These are phyloP conservation scores for Terebella lapidaria DNA, from an alignment of 2,888 invertebrate genomes.

Conservation along the genomic window DNA sequence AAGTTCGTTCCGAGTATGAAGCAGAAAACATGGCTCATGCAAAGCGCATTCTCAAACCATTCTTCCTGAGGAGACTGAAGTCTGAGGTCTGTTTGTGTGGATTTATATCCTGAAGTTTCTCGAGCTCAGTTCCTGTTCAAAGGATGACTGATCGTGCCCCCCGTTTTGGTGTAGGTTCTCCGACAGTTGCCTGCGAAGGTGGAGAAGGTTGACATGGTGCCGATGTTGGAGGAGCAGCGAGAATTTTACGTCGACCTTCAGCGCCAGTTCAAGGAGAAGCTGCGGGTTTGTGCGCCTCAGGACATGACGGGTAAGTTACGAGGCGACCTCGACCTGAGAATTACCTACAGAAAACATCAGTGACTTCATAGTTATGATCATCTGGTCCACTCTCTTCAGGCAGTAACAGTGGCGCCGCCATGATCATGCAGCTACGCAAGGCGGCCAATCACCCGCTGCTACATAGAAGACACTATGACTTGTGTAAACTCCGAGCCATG, in stretches of 20 bases:
- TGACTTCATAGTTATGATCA: no score
- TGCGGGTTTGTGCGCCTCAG: no score
- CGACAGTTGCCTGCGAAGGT: slow-evolving; percentile 76
- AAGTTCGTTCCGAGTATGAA: slow-evolving; percentile 69
- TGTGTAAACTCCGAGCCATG: slow-evolving; percentile 63
- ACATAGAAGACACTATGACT: slow-evolving; percentile 65
- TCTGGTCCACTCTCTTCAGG: no score
- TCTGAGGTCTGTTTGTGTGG: slow-evolving; percentile 73
- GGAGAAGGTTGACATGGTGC: slow-evolving; percentile 65
- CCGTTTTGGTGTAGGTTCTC: slow-evolving; percentile 52
- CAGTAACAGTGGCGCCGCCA: slow-evolving; percentile 30
- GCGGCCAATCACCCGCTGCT: slow-evolving; percentile 90
- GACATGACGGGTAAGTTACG: no score
- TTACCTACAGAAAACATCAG: no score
- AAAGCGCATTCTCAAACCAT: slow-evolving; percentile 92
- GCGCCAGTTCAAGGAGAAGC: slow-evolving; percentile 36
- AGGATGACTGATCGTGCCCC: no score
- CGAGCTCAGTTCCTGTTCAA: no score
- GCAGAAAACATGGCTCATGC: slow-evolving; percentile 85
- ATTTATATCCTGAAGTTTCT: no score
- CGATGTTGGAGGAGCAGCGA: slow-evolving; percentile 70
- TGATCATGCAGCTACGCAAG: slow-evolving; percentile 80
- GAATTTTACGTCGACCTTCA: slow-evolving; percentile 71
- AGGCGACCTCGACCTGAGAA: no score
- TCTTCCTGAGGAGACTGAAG: slow-evolving; percentile 83